Evolutionary conservation across 2,113 vertebrate genomes (phyloP), one percentile per base, ranked within the genome.

Genomic region (Emydura subglobosa): DNA sequence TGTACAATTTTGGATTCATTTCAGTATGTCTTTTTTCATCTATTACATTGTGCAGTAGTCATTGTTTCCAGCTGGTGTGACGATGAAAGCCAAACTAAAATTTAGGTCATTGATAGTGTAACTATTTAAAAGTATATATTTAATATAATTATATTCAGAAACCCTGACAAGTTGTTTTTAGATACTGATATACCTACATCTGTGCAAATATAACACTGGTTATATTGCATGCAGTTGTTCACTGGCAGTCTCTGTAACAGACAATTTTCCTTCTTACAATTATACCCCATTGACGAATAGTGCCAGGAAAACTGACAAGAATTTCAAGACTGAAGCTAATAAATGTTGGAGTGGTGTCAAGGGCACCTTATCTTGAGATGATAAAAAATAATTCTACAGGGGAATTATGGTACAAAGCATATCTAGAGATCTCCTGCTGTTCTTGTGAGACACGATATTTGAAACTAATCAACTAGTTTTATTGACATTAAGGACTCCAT

Each of bases 261-360:
- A 90, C 13, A 88, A 44, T 61, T 42, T 82, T 51, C 27, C 74
- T 93, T 93, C 49, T 91, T 96, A 51, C 68, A 82, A 88, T 74
- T 89, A 88, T 80, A 31, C 91, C 74, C 68, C 82, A 82, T 65
- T 92, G 68, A 61, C 81, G 72, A 90, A 39, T 10, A 25, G 83
- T 87, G 74, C 76, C 17, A 83, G 39, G 54, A 93, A 93, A 88
- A 83, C 27, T 87, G 80, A 92, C 72, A 85, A 74, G 42, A 50
- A 87, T 79, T 85, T 89, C 57, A 59, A 85, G 82, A 87, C 44
- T 59, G 82, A 57, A 78, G 78, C 72, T 86, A 25, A 91, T 49
- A 83, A 92, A 51, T 85, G 76, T 82, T 91, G 47, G 34, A 51
- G 79, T 93, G 91, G 42, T 92, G 94, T 93, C 90, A 34, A 84